phyloP scores from a whole-genome alignment of 2,113 vertebrate species.

The Semnornis frantzii region DNA sequence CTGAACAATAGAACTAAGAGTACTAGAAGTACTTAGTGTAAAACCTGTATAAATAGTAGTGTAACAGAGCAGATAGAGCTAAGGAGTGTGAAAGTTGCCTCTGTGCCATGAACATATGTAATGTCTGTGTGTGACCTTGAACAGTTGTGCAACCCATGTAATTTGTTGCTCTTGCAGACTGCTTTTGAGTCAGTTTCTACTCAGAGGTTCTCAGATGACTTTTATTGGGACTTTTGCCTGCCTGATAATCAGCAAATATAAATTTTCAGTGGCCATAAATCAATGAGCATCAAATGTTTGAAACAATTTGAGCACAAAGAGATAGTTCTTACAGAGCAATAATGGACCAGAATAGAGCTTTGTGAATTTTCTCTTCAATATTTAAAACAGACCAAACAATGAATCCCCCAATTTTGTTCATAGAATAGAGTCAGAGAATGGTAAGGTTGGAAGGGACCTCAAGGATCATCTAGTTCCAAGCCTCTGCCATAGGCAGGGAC shows the following conservation, averaged over 20 bases:
- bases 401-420: constrained; percentile 23
- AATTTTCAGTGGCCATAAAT: neutral
- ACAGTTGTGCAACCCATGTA: neutral
- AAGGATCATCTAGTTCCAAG: too few relatives aligned
- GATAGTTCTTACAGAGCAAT: neutral
- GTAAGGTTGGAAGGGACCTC: too few relatives aligned
- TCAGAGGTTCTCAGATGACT: neutral
- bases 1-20: neutral
- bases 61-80: neutral
- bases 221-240: neutral
- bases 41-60: neutral
- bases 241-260: neutral
- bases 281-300: neutral
- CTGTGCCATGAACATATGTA: neutral
- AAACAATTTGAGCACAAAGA: neutral
- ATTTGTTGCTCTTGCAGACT: neutral
- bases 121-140: neutral
- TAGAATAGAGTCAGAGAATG: too few relatives aligned
- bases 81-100: neutral
- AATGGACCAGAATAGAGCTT: neutral
- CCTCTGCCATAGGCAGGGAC: too few relatives aligned
- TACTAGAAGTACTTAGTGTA: neutral
- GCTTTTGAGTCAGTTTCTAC: neutral
- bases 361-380: constrained; percentile 31
- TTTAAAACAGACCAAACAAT: constrained; percentile 1